These are phyloP conservation scores for Heterohyrax brucei DNA, from an alignment of 2,797 vertebrate species.

Conservation along the genomic window DNA sequence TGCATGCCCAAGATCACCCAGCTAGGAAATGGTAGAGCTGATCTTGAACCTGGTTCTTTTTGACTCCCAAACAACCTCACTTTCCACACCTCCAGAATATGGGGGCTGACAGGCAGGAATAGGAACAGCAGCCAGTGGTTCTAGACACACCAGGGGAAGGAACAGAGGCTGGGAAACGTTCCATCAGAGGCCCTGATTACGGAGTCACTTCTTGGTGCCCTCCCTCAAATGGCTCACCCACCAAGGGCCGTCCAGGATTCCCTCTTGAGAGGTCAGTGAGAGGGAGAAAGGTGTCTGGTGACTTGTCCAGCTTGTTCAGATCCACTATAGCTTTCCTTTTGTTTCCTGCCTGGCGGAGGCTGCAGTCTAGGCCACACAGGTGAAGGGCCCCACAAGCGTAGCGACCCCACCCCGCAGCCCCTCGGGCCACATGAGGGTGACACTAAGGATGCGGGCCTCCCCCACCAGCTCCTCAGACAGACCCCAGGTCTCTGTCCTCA, in stretches of 20 bases:
- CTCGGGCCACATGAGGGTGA: not conserved
- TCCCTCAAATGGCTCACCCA: conserved; percentile 39
- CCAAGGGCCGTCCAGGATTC: not conserved
- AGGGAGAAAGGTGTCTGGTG: not conserved
- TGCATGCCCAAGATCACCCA: not conserved
- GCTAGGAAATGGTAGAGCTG: not conserved
- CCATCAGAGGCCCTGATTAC: not conserved
- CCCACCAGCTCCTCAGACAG: not conserved
- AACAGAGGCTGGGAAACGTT: not conserved
- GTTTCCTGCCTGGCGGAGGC: not conserved
- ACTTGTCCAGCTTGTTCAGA: not conserved
- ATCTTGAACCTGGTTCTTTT: conserved; percentile 29
- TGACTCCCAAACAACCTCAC: not conserved
- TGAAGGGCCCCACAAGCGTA: not conserved
- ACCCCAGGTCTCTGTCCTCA: not conserved
- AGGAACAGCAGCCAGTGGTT: not conserved
- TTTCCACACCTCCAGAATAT: not conserved
- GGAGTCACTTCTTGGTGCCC: not conserved
- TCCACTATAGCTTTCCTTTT: not conserved
- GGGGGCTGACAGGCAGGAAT: not conserved
- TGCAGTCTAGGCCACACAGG: not conserved
- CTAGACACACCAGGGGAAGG: not conserved
- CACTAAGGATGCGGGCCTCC: not conserved
- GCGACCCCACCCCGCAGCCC: not conserved
- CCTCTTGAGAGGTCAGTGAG: not conserved